These are phyloP conservation scores for Periophthalmus modestus DNA, from an alignment of 2,113 vertebrate genomes.

Conservation along the genomic window DNA sequence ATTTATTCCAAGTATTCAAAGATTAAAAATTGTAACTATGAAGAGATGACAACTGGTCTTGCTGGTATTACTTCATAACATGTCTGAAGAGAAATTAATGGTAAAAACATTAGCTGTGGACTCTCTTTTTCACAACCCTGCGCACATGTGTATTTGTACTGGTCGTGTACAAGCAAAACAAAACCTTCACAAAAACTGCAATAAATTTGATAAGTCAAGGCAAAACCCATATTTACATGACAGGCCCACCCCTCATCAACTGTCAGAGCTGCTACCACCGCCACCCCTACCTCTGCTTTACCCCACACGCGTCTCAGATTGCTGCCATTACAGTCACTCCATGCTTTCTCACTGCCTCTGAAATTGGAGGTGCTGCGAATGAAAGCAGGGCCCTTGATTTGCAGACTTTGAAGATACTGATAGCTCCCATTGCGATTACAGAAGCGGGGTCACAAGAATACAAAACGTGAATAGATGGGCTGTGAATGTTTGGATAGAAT, in stretches of 20 bases:
- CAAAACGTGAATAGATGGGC: not conserved
- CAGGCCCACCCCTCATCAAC: constrained; percentile 26
- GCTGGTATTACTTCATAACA: no score
- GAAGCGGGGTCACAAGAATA: constrained; percentile 10
- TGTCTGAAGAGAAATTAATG: no score
- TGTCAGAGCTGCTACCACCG: constrained; percentile 17
- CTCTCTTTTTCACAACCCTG: no score
- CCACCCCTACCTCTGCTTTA: constrained; percentile 35
- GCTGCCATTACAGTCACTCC: constrained; percentile 55
- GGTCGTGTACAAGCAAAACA: not conserved
- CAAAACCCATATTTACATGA: not conserved
- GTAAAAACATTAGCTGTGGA: no score
- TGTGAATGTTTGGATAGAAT: constrained; percentile 35
- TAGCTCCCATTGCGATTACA: constrained; percentile 21
- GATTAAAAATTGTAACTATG: no score
- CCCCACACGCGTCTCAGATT: constrained; percentile 36
- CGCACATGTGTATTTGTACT: no score
- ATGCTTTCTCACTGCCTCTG: constrained; percentile 49
- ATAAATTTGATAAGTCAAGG: not conserved
- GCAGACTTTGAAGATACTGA: constrained; percentile 48
- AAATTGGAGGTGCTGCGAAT: constrained; percentile 58
- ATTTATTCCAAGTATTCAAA: no score
- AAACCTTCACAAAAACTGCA: not conserved
- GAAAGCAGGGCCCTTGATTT: constrained; percentile 57
- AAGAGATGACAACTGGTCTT: no score